Percentiles rank a stretch among this genome's conserved stretches.
phyloP scores from a whole-genome alignment of 1,140 invertebrate species.

The Piezodorus guildinii region DNA sequence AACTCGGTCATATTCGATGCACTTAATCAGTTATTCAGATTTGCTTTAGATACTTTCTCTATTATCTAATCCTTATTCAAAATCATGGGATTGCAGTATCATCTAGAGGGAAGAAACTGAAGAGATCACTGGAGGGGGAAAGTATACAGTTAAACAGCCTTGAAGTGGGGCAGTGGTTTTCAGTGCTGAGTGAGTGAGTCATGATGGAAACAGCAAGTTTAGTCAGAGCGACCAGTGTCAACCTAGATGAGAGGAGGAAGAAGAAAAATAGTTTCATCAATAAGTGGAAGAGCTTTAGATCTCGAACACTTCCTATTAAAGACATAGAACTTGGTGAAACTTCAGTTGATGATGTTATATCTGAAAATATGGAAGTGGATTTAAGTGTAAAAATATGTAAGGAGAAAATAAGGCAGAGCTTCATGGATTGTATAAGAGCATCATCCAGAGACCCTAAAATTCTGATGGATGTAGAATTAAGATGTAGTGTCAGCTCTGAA shows the following conservation, averaged over 20 bases:
- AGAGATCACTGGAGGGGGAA: constrained; percentile 8
- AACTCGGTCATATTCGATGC: too few species aligned
- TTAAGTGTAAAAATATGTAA: constrained; percentile 58
- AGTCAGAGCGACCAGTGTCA: constrained; percentile 32
- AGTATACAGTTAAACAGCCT: constrained; percentile 14
- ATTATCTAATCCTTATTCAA: too few species aligned
- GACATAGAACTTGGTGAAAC: constrained; percentile 14
- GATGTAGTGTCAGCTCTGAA: constrained; percentile 43
- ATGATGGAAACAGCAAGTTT: constrained; percentile 30
- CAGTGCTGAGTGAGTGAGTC: not conserved
- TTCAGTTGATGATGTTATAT: constrained; percentile 29
- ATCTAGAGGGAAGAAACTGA: too few species aligned
- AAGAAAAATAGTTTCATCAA: constrained; percentile 31
- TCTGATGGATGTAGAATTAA: constrained; percentile 55
- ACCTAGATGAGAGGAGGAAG: constrained; percentile 27
- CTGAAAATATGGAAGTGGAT: constrained; percentile 48
- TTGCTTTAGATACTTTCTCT: too few species aligned
- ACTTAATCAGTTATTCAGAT: too few species aligned
- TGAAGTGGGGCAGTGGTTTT: not conserved
- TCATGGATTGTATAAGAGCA: constrained; percentile 56
- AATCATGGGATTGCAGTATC: too few species aligned
- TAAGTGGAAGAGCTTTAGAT: constrained; percentile 30
- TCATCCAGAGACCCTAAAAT: constrained; percentile 49
- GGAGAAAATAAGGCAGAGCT: constrained; percentile 54
- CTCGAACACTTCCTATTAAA: constrained; percentile 14